Percentiles rank a stretch among this genome's conserved stretches.
phyloP scores from a whole-genome alignment of 2,888 invertebrate species.

The Eueremaeus valkanovi region DNA sequence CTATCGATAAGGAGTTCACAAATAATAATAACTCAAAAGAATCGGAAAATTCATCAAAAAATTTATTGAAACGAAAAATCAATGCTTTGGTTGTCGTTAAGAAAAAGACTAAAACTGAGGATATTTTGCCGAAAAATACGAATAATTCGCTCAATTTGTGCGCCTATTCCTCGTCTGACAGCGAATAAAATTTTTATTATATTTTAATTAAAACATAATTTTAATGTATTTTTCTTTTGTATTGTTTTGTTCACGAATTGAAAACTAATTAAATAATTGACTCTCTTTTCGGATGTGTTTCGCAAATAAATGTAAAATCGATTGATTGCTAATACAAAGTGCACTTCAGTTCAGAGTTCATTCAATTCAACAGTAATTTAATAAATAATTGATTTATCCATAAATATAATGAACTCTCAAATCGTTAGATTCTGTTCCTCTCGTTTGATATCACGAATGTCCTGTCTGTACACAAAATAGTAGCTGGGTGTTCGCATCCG shows the following conservation, averaged over 20 bases:
- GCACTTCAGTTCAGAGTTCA: not conserved
- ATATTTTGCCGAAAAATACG: not conserved
- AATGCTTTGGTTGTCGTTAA: not conserved
- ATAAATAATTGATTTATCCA: too few relatives aligned
- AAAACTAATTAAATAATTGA: too few relatives aligned
- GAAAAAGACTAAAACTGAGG: not conserved
- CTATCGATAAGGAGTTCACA: not conserved
- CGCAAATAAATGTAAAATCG: conserved; percentile 1
- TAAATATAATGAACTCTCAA: too few relatives aligned
- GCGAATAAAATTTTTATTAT: not conserved
- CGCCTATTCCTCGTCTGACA: not conserved
- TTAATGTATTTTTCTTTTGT: not conserved
- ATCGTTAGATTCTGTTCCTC: conserved; percentile 60
- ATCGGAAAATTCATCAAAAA: not conserved
- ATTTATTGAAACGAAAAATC: not conserved
- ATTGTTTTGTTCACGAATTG: not conserved
- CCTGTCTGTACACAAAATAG: conserved; percentile 87
- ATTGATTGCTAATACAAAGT: conserved; percentile 12
- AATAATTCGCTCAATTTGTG: conserved; percentile 5
- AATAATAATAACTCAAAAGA: not conserved
- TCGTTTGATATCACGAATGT: conserved; percentile 75
- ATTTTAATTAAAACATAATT: not conserved
- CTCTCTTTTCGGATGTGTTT: not conserved
- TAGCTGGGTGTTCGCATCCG: conserved; percentile 84
- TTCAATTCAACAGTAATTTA: conserved; percentile 36